These are phyloP conservation scores for Drosophila colorata DNA, from an alignment of 2,888 invertebrate species.

Conservation along the genomic window DNA sequence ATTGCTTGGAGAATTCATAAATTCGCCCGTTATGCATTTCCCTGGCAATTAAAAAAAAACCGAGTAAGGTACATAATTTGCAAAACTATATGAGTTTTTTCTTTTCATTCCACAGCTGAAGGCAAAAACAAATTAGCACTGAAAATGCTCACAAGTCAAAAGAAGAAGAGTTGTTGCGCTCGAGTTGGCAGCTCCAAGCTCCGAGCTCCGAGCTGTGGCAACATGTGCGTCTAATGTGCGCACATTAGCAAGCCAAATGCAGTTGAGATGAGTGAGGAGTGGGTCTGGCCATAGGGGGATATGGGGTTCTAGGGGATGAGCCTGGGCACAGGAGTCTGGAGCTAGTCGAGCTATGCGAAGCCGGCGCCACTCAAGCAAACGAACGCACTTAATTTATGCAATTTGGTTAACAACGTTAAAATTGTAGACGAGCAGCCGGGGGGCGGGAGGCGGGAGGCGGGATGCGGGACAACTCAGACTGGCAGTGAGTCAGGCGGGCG, in stretches of 20 bases:
- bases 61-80: slow-evolving; percentile 44
- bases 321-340: slow-evolving; percentile 27
- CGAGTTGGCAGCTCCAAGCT: slow-evolving; percentile 21
- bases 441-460: slow-evolving; percentile 4
- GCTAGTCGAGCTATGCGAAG: slow-evolving; percentile 55
- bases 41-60: slow-evolving; percentile 52
- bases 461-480: slow-evolving; percentile 20
- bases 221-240: slow-evolving; percentile 78
- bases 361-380: slow-evolving; percentile 76
- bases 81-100: slow-evolving; percentile 32
- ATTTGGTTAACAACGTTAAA: slow-evolving; percentile 84
- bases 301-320: slow-evolving; percentile 7
- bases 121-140: slow-evolving; percentile 30
- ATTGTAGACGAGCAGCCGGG: slow-evolving; percentile 65
- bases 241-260: slow-evolving; percentile 80
- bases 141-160: slow-evolving; percentile 19
- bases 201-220: slow-evolving; percentile 54
- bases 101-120: neutral
- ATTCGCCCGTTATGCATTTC: slow-evolving; percentile 45
- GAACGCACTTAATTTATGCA: slow-evolving; percentile 84
- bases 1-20: neutral
- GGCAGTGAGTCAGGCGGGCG: slow-evolving; percentile 36
- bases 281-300: slow-evolving; percentile 6
- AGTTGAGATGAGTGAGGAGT: slow-evolving; percentile 56
- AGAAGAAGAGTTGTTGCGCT: slow-evolving; percentile 28